Conservation (phyloP, 2,888 invertebrate genomes). For the Ochropleura leucogaster region DNA sequence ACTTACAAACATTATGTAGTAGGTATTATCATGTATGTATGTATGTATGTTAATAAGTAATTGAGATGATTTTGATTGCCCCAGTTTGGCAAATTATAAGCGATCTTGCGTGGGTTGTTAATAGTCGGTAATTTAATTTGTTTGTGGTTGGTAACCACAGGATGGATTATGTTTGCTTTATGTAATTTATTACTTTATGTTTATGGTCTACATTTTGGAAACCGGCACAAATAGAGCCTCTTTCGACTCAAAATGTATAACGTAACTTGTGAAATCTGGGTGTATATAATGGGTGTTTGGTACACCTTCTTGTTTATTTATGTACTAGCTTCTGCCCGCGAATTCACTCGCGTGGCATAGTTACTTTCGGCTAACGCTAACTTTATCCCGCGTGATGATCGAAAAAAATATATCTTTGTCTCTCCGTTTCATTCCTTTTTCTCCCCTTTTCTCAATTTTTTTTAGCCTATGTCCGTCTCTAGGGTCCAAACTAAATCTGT, state of each 20-base stretch:
- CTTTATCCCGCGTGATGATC: no score
- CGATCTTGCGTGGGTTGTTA: constrained; percentile 26
- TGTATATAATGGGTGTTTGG: neutral
- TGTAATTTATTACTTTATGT: constrained; percentile 32
- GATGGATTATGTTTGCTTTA: constrained; percentile 13
- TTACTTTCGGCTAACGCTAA: no score
- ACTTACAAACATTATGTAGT: neutral
- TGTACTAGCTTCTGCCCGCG: no score
- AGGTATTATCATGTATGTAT: neutral
- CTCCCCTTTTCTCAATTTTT: no score
- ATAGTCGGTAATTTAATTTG: constrained; percentile 14
- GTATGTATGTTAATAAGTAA: constrained; percentile 19
- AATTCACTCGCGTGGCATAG: no score
- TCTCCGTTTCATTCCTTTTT: no score
- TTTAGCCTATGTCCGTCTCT: no score
- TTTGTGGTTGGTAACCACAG: constrained; percentile 8
- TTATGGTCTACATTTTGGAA: constrained; percentile 22
- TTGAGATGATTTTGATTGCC: constrained; percentile 37
- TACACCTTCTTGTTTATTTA: neutral
- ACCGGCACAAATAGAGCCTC: neutral
- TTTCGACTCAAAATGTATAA: neutral
- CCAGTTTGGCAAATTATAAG: constrained; percentile 21
- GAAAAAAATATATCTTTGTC: no score
- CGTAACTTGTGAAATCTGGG: neutral
- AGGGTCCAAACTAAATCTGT: no score